A percentile compares a stretch with the other conserved stretches of the same genome.
Evolutionary conservation across 2,888 invertebrate genomes (phyloP).

Genomic region (Schizaphis graminum): DNA sequence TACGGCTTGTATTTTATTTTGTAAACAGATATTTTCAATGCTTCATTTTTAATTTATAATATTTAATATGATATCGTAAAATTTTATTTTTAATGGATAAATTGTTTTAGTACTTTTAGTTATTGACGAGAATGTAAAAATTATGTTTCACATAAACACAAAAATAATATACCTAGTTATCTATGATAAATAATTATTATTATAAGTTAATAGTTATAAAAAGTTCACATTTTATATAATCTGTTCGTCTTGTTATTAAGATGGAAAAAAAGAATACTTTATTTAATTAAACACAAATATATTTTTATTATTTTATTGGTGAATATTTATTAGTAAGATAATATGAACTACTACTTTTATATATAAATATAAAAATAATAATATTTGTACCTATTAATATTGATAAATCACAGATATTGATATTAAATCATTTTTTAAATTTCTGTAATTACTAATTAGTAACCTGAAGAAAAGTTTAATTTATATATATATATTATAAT

Average conservation of each 20-base stretch:
- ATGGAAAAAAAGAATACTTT: background rate
- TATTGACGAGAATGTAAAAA: background rate
- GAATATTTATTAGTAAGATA: background rate
- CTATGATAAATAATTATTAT: background rate
- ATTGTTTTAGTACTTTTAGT: conserved; percentile 14
- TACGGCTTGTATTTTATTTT: conserved; percentile 17
- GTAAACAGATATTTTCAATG: conserved; percentile 32
- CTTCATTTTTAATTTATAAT: conserved; percentile 43
- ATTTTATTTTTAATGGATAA: background rate
- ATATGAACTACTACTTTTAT: background rate
- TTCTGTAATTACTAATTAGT: background rate
- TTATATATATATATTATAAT: background rate
- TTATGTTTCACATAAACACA: conserved; percentile 20
- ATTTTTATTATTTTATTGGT: background rate
- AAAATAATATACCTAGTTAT: background rate
- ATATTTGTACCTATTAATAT: background rate
- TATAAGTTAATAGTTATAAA: background rate
- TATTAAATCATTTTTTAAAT: background rate
- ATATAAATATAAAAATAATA: background rate
- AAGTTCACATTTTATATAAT: background rate
- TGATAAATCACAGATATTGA: background rate
- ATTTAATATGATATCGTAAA: background rate
- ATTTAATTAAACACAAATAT: background rate
- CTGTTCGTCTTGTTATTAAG: background rate
- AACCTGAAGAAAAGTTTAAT: background rate